phyloP scores from a whole-genome alignment of 2,888 invertebrate genomes.

The Pseudococcus longispinus region DNA sequence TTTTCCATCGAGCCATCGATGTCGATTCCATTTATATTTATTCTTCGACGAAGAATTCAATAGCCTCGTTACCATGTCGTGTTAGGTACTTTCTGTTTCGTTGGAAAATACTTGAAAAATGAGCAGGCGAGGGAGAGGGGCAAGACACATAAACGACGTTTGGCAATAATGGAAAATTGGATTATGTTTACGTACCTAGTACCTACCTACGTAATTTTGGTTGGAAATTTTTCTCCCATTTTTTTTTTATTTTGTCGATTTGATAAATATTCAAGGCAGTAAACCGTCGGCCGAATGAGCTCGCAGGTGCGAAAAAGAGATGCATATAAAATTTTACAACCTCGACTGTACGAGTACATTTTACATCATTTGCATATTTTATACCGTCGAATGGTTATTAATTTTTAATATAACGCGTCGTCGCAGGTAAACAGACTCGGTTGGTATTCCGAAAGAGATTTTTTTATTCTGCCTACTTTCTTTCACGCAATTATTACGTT shows the following conservation, averaged over 20 bases:
- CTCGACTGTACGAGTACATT: neutral
- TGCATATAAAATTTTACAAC: neutral
- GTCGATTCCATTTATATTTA: neutral
- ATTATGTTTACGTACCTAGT: neutral
- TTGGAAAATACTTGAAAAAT: neutral
- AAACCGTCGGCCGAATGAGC: neutral
- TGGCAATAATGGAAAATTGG: neutral
- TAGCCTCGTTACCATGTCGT: neutral
- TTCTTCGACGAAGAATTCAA: neutral
- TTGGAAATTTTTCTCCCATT: neutral
- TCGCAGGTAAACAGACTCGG: neutral
- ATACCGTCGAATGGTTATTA: constrained; percentile 1
- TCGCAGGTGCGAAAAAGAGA: constrained; percentile 9
- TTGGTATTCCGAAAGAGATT: neutral
- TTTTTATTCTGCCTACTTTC: neutral
- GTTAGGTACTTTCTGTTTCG: neutral
- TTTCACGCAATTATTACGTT: neutral
- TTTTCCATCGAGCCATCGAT: neutral
- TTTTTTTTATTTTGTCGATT: neutral
- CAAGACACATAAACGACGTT: neutral
- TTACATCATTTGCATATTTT: constrained; percentile 9
- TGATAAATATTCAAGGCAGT: neutral
- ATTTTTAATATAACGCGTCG: neutral
- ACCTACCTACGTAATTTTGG: neutral
- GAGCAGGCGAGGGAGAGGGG: neutral